Conservation (phyloP, 1,140 invertebrate species). For the Euura saliciscinereae region DNA sequence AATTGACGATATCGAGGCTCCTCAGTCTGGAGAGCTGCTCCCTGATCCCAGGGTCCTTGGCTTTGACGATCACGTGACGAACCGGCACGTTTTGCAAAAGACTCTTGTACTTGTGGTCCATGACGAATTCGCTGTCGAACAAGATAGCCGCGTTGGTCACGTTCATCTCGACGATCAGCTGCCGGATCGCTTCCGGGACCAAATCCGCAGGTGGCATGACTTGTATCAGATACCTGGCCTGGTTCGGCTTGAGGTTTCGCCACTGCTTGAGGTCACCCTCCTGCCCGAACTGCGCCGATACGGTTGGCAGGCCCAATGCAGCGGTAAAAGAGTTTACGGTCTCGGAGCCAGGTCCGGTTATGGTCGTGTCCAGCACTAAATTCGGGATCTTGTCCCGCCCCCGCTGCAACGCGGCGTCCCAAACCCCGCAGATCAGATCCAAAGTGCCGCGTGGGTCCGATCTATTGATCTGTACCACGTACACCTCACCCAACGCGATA, state of each 20-base stretch:
- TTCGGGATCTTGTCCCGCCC: constrained; percentile 68
- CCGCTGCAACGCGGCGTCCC: constrained; percentile 37
- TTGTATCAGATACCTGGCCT: constrained; percentile 70
- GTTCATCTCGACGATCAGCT: constrained; percentile 80
- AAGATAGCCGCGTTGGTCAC: constrained; percentile 90
- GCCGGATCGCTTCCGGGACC: constrained; percentile 79
- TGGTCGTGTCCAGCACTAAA: constrained; percentile 80
- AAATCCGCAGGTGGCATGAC: constrained; percentile 84
- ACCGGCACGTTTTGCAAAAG: constrained; percentile 86
- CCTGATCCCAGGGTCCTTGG: constrained; percentile 61
- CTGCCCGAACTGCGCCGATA: constrained; percentile 84
- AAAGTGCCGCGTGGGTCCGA: constrained; percentile 35
- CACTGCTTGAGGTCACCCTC: constrained; percentile 80
- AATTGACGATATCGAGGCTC: constrained; percentile 86
- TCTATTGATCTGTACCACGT: constrained; percentile 39
- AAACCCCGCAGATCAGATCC: constrained; percentile 41
- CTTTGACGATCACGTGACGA: constrained; percentile 78
- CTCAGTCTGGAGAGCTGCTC: constrained; percentile 73
- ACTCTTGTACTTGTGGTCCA: constrained; percentile 93
- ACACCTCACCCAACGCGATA: constrained; percentile 39
- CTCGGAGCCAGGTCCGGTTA: constrained; percentile 77
- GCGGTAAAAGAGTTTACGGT: constrained; percentile 82
- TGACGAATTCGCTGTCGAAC: constrained; percentile 86
- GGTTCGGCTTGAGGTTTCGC: constrained; percentile 70
- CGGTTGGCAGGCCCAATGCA: constrained; percentile 79